These are phyloP conservation scores for Aphidius gifuensis DNA, from an alignment of 1,140 invertebrate genomes.

Conservation along the genomic window DNA sequence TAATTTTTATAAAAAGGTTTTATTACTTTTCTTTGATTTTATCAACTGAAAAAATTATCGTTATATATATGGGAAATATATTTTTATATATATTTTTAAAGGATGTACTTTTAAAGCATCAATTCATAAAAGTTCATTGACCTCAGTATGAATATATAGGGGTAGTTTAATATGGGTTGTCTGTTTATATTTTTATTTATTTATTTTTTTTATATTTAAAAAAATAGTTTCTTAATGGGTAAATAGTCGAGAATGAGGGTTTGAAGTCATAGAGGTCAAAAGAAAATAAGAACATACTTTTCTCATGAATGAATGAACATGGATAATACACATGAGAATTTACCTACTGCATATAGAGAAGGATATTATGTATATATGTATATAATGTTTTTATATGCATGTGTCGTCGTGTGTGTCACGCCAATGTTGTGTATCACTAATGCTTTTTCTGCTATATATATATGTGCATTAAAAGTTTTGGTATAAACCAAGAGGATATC, in stretches of 20 bases:
- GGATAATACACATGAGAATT: not conserved
- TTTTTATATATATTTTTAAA: no score
- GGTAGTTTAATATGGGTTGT: no score
- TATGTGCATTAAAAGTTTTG: conserved; percentile 6
- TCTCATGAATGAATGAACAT: conserved; percentile 14
- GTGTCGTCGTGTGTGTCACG: not conserved
- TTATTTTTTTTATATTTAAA: conserved; percentile 2
- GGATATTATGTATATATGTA: no score
- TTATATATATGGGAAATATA: no score
- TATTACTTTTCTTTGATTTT: no score
- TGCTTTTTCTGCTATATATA: conserved; percentile 6
- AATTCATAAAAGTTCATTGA: no score
- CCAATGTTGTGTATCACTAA: not conserved
- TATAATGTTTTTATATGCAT: not conserved
- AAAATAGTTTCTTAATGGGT: not conserved
- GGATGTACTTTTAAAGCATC: no score
- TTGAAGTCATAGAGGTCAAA: conserved; percentile 3
- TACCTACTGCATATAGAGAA: not conserved
- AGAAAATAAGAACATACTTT: not conserved
- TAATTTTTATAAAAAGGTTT: no score
- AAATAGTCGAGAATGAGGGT: not conserved
- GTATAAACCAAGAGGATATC: no score
- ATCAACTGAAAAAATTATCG: no score
- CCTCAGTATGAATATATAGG: no score
- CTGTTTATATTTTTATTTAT: no score